phyloP scores from a whole-genome alignment of 1,140 invertebrate species.

The Drosophila gunungcola region DNA sequence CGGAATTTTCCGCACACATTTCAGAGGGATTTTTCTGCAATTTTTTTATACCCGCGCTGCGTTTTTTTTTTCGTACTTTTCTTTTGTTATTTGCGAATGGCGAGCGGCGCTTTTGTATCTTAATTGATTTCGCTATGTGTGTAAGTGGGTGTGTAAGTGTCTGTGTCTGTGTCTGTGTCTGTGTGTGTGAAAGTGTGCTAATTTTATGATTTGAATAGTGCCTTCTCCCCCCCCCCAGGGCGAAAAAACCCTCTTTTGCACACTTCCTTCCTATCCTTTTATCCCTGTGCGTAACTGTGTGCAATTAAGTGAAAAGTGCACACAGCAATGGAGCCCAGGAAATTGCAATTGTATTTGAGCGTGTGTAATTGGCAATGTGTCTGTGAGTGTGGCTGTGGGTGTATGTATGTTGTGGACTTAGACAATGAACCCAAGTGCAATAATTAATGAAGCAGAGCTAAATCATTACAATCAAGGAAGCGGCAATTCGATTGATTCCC shows the following conservation, averaged over 20 bases:
- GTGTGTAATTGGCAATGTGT: conserved; percentile 1
- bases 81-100: conserved; percentile 44
- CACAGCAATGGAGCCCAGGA: conserved; percentile 56
- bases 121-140: conserved; percentile 65
- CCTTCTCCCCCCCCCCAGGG: conserved; percentile 1
- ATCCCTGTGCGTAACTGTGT: conserved; percentile 43
- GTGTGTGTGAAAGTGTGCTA: conserved; percentile 59
- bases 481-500: conserved; percentile 12
- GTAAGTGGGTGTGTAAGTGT: conserved; percentile 13
- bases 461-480: conserved; percentile 1
- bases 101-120: conserved; percentile 66
- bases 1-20: conserved; percentile 23
- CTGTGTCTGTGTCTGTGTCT: conserved; percentile 17
- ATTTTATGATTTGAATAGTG: conserved; percentile 75
- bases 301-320: conserved; percentile 82
- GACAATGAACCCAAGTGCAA: conserved; percentile 49
- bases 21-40: conserved; percentile 15
- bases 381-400: conserved; percentile 6
- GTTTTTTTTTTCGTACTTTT: conserved; percentile 35
- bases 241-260: conserved; percentile 3
- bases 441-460: conserved; percentile 47
- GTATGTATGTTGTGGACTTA: conserved; percentile 15
- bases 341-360: conserved; percentile 69
- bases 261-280: conserved; percentile 8
- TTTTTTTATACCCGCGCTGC: background rate